These are phyloP conservation scores for Microctenopoma stevenorrisi DNA, from an alignment of 2,797 vertebrate genomes.

Conservation along the genomic window DNA sequence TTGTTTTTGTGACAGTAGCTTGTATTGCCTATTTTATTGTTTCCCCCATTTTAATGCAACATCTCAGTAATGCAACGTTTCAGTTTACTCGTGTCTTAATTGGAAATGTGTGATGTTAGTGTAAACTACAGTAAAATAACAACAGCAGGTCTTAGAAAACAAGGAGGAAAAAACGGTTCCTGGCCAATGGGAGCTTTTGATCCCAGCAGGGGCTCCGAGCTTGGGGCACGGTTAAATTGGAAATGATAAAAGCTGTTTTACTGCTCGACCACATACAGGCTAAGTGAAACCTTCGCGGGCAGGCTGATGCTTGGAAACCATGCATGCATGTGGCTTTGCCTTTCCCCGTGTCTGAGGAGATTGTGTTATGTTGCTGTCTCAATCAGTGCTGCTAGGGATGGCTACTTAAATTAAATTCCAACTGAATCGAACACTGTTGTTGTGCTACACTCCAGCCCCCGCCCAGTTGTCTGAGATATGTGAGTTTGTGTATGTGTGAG, in stretches of 20 bases:
- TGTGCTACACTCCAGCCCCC: conserved; percentile 56
- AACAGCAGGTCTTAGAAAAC: conserved; percentile 48
- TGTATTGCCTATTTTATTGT: conserved; percentile 23
- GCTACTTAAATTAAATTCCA: conserved; percentile 74
- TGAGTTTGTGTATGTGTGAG: conserved; percentile 54
- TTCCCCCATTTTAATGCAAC: conserved; percentile 31
- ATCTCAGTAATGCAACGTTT: conserved; percentile 6
- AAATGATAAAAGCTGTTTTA: conserved; percentile 82
- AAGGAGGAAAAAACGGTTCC: conserved; percentile 36
- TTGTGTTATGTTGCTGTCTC: conserved; percentile 57
- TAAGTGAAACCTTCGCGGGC: conserved; percentile 57
- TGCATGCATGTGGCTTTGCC: conserved; percentile 46
- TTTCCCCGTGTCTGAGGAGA: conserved; percentile 33
- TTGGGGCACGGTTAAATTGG: conserved; percentile 73
- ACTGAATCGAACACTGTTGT: conserved; percentile 67
- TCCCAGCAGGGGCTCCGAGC: conserved; percentile 69
- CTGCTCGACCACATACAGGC: conserved; percentile 69
- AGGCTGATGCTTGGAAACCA: conserved; percentile 50
- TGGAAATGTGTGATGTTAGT: conserved; percentile 22
- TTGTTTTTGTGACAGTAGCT: conserved; percentile 36
- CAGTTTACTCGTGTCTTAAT: conserved; percentile 8
- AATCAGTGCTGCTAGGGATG: conserved; percentile 54
- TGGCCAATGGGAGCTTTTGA: conserved; percentile 70
- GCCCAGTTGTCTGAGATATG: conserved; percentile 36
- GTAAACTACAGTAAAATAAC: conserved; percentile 50